These are phyloP conservation scores for Tetheella fluctuosa DNA, from an alignment of 2,888 invertebrate species.

Conservation along the genomic window DNA sequence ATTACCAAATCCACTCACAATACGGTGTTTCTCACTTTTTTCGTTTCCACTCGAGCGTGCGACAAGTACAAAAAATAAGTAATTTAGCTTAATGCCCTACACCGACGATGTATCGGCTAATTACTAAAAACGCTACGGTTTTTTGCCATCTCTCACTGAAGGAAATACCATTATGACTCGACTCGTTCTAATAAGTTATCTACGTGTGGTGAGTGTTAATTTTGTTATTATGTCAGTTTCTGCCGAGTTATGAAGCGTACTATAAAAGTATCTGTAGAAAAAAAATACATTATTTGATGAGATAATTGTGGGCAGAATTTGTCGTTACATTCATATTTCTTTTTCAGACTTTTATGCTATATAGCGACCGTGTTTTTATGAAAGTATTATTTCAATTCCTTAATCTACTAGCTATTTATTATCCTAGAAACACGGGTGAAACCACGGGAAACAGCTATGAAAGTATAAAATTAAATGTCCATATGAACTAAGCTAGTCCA, in stretches of 20 bases:
- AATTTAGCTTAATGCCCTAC: slow-evolving; percentile 63
- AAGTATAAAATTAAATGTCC: not conserved
- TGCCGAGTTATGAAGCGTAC: slow-evolving; percentile 18
- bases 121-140: slow-evolving; percentile 56
- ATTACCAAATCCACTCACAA: slow-evolving; percentile 25
- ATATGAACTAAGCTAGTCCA: not conserved
- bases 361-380: no score
- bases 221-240: slow-evolving; percentile 38
- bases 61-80: slow-evolving; percentile 49
- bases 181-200: slow-evolving; percentile 38
- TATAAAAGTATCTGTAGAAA: not conserved
- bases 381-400: no score
- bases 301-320: no score
- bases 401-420: no score
- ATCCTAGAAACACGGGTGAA: no score
- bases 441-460: not conserved
- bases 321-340: no score
- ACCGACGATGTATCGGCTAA: slow-evolving; percentile 65
- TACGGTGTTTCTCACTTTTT: slow-evolving; percentile 10
- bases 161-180: slow-evolving; percentile 18
- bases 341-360: no score
- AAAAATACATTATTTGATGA: not conserved
- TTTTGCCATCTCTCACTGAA: slow-evolving; percentile 37
- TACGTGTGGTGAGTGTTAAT: slow-evolving; percentile 44
- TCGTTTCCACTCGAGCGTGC: slow-evolving; percentile 40